A percentile compares a stretch with the other conserved stretches of the same genome.
Evolutionary conservation across 1,140 invertebrate genomes (phyloP).

Genomic region (Drosophila burlai): DNA sequence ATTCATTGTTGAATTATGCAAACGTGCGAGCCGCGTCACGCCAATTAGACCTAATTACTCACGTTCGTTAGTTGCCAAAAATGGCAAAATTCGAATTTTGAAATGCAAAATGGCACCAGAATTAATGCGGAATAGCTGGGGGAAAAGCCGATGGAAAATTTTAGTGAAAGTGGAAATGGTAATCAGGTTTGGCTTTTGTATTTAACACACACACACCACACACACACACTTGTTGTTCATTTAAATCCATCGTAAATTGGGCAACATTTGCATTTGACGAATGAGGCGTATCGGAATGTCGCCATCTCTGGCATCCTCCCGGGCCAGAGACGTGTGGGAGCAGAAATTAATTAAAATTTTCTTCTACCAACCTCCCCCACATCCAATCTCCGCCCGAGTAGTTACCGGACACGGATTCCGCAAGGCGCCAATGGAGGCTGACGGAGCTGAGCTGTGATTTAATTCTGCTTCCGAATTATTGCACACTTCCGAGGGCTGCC

Average conservation of each 20-base stretch:
- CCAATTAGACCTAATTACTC: constrained; percentile 54
- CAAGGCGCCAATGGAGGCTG: background rate
- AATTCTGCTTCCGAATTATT: background rate
- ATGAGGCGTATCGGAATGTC: constrained; percentile 4
- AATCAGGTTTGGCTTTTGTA: background rate
- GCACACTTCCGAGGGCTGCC: background rate
- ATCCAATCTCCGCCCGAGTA: background rate
- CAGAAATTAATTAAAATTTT: constrained; percentile 33
- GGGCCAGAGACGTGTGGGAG: background rate
- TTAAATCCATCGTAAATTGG: constrained; percentile 17
- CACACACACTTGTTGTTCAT: constrained; percentile 9
- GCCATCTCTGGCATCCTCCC: background rate
- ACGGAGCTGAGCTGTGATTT: background rate
- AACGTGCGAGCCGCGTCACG: constrained; percentile 15
- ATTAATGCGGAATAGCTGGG: background rate
- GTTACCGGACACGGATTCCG: constrained; percentile 9
- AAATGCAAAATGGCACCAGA: background rate
- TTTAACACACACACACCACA: constrained; percentile 12
- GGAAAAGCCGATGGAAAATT: background rate
- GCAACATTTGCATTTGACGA: constrained; percentile 18
- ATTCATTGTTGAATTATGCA: constrained; percentile 53
- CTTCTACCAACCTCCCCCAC: background rate
- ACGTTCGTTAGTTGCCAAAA: constrained; percentile 39
- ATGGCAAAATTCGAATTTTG: constrained; percentile 17
- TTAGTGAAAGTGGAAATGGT: background rate